Conservation (phyloP, 2,888 invertebrate species). For the Sarcophaga carnaria region DNA sequence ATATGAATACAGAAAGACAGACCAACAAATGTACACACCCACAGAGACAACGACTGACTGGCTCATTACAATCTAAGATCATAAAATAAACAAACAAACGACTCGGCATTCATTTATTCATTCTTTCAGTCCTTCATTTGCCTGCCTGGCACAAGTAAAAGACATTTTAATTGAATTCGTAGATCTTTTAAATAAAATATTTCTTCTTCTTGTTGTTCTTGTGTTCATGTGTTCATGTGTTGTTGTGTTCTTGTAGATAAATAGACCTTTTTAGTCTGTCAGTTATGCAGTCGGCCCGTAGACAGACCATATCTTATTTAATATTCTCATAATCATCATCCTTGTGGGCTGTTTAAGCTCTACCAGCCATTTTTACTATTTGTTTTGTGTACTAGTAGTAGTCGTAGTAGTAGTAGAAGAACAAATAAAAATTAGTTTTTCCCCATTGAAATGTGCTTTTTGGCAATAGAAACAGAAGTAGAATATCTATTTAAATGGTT, state of each 20-base stretch:
- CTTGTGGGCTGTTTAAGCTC: not conserved
- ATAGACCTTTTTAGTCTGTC: conserved; percentile 13
- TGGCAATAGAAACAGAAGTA: not conserved
- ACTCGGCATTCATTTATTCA: not conserved
- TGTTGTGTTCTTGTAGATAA: not conserved
- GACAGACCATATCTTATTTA: not conserved
- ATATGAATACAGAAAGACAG: not conserved
- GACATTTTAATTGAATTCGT: conserved; percentile 23
- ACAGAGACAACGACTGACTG: conserved; percentile 15
- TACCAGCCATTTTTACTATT: not conserved
- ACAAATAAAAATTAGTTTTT: not conserved
- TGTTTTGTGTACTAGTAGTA: not conserved
- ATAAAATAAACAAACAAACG: conserved; percentile 11
- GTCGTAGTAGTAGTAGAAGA: no score
- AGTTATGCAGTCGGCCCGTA: not conserved
- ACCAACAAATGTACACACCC: conserved; percentile 2
- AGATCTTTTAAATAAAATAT: conserved; percentile 6
- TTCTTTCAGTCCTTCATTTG: not conserved
- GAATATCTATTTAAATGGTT: not conserved
- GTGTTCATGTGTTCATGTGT: not conserved
- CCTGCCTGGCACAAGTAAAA: not conserved
- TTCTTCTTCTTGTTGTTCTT: not conserved
- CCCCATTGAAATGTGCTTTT: not conserved
- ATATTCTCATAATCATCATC: not conserved
- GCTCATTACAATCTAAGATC: conserved; percentile 1